Percentiles rank a stretch among this genome's conserved stretches.
phyloP scores from a whole-genome alignment of 2,888 invertebrate species.

The Xylophagus ater region DNA sequence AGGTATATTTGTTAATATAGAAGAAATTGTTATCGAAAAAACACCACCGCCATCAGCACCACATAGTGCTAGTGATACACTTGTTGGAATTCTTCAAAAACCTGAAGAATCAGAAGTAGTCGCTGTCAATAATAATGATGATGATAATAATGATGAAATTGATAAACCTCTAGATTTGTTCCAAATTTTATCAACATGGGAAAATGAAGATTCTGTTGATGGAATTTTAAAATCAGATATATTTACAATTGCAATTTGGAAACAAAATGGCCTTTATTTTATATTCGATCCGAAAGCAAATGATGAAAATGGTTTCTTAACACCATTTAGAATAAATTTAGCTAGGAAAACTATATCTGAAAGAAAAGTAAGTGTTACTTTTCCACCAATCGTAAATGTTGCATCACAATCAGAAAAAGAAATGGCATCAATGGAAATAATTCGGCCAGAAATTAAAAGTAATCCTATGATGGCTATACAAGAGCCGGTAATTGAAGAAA shows the following conservation, averaged over 20 bases:
- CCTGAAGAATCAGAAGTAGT: not conserved
- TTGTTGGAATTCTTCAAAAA: constrained; percentile 11
- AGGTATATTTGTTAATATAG: not conserved
- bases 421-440: not conserved
- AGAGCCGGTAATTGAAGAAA: not conserved
- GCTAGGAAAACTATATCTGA: too few species aligned
- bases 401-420: not conserved
- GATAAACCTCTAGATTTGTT: constrained; percentile 11
- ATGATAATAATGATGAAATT: not conserved
- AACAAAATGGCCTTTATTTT: constrained; percentile 41
- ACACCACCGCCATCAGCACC: too few species aligned
- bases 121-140: not conserved
- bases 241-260: constrained; percentile 43
- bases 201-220: constrained; percentile 7
- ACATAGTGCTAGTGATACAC: too few species aligned
- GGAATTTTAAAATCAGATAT: constrained; percentile 19
- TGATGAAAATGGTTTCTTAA: constrained; percentile 43
- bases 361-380: not conserved
- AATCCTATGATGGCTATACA: not conserved
- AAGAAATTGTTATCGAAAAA: constrained; percentile 1
- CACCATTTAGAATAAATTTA: too few species aligned
- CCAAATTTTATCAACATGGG: constrained; percentile 15
- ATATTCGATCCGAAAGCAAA: constrained; percentile 52
- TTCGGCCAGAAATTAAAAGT: too few species aligned
- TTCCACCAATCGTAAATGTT: not conserved